Conservation (phyloP, 1,140 invertebrate genomes). For the Drosophila nigromelanica region DNA sequence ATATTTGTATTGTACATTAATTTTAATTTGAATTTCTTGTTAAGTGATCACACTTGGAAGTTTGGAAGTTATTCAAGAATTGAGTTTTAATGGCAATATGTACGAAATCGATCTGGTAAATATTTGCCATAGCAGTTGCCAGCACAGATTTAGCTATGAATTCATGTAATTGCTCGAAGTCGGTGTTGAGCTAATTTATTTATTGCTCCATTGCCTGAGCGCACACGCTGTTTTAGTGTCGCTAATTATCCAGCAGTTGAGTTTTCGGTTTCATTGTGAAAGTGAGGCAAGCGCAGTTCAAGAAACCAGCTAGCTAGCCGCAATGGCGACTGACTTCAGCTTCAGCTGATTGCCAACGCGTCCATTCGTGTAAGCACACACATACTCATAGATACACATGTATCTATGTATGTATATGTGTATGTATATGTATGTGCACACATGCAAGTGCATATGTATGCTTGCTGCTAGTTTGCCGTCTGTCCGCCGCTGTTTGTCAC, state of each 20-base stretch:
- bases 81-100: no score
- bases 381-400: not conserved
- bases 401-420: no score
- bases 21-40: no score
- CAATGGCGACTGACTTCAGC: conserved; percentile 43
- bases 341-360: conserved; percentile 35
- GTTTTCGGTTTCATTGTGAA: conserved; percentile 64
- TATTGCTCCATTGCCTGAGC: conserved; percentile 55
- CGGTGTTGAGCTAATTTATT: conserved; percentile 57
- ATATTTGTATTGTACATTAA: no score
- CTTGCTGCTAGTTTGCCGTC: conserved; percentile 13
- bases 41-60: no score
- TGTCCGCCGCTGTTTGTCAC: conserved; percentile 36
- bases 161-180: conserved; percentile 40
- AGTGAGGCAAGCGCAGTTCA: conserved; percentile 51
- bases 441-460: not conserved
- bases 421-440: not conserved
- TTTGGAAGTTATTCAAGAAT: no score
- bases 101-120: not conserved
- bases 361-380: conserved; percentile 12
- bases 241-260: conserved; percentile 60
- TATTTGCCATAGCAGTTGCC: no score
- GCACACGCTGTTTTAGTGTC: conserved; percentile 48
- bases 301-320: conserved; percentile 20
- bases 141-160: conserved; percentile 18